Base-by-base conservation (phyloP, 1,140 invertebrate genomes). In the Drosophila ercepeae region DNA sequence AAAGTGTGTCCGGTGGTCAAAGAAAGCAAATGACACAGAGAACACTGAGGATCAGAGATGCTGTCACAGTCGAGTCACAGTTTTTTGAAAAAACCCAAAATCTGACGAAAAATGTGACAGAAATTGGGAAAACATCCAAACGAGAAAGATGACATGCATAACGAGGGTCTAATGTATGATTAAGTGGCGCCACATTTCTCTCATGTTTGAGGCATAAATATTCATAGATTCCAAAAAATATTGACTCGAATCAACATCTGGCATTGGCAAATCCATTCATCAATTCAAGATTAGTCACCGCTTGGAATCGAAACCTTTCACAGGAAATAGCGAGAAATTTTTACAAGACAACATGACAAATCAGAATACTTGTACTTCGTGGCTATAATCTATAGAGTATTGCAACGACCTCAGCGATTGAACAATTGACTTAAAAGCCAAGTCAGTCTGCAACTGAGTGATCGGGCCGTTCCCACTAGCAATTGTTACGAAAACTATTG, bases 21-120 rank as follows among this genome's bases (percentile, higher is more conserved):
- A 73, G 69, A 73, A 73, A 73, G 68, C 57, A 72, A 25, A 46
- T 46, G 48, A 54, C 32, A 51, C 48, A 49, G 48, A 60, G 53
- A 71, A 51, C 34, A 36, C 16, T 27, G 14, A 23, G 27, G 3
- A 27, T 0, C 34, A n/a, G 32, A 19, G 51, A 68, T 68, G 65
- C 64, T 69, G 50, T 41, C 50, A 32, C 27, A 9, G 42, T 8
- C 21, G 7, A 41, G 19, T 55, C 65, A 69, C 50, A n/a, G 50
- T 8, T 54, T 67, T 23, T 0, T 19, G 3, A 4, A 19, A 2
- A n/a, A 36, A 46, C 7, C 3, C 4, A 0, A 23, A 21, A n/a
- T n/a, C n/a, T n/a, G n/a, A n/a, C n/a, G n/a, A 9, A 48, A 11
- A 18, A 14, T 25, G 4, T 4, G 4, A 16, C 2, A 16, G 7